Evolutionary conservation across 1,140 invertebrate genomes (phyloP), one percentile per base, ranked within the genome.

Genomic region (Babylonia areolata): DNA sequence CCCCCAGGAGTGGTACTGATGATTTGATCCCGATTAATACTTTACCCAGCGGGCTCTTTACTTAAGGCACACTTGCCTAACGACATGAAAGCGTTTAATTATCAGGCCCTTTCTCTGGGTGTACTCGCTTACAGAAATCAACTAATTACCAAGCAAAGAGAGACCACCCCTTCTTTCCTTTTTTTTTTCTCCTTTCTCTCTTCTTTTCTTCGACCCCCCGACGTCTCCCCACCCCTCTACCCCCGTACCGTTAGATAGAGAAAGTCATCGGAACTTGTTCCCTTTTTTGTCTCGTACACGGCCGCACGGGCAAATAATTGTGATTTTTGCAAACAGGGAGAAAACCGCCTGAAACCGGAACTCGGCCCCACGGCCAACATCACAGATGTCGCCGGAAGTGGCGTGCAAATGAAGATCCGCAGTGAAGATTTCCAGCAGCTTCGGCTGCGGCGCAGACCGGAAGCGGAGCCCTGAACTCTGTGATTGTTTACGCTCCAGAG

Each of bases 341-440:
- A 84, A 86, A 86, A 86, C 79, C 85, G 54, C 78, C 78, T 51
- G 78, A 86, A 86, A 86, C 85, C 77, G 85, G 85, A 86, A 86
- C 58, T 75, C 58, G 71, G 35, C 77, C 85, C 78, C 46, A 69
- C 79, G 79, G 85, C 77, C 54, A 86, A 81, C 77, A 81, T 86
- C 79, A 81, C 51, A 86, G 80, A 81, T 81, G 79, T 31, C 85
- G 77, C 39, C 85, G 85, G 85, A 86, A 86, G 85, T 86, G 37
- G 78, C 85, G 85, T 86, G 85, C 85, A 86, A 81, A 75, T 86
- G 85, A 82, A 82, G 69, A 54, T 77, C 69, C 64, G 54, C 54
- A 75, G 80, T 54, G 39, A 81, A 81, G 85, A 54, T 64, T 81
- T 82, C 85, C 85, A 82, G 79, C 80, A 77, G 79, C 54, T 82